Percentiles rank a stretch among this genome's conserved stretches.
Conservation (phyloP, 1,140 invertebrate genomes). For the Neodiprion virginianus region DNA sequence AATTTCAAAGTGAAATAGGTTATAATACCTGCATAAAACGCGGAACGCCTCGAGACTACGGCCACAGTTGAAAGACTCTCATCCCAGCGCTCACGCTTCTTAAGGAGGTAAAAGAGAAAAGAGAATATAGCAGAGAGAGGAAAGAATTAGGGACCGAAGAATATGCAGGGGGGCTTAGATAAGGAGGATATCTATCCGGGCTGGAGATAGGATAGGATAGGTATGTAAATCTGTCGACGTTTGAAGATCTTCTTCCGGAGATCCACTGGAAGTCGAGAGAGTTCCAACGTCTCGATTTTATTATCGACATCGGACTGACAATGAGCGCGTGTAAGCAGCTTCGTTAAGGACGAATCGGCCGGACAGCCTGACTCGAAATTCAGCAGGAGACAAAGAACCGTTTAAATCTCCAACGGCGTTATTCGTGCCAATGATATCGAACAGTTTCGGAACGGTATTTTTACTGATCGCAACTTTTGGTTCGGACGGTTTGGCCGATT, state of each 20-base stretch:
- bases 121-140: neutral
- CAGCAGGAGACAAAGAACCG: no score
- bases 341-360: neutral
- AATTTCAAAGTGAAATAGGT: slow-evolving; percentile 53
- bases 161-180: neutral
- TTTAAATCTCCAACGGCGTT: no score
- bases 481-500: no score
- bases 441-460: no score
- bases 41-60: slow-evolving; percentile 10
- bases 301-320: neutral
- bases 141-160: neutral
- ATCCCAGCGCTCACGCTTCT: neutral
- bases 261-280: neutral
- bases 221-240: neutral
- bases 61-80: neutral
- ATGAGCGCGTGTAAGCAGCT: neutral
- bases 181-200: slow-evolving; percentile 3
- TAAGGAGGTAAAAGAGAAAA: neutral
- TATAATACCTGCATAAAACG: slow-evolving; percentile 51
- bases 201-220: slow-evolving; percentile 7
- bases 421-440: no score
- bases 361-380: no score
- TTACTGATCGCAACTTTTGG: no score
- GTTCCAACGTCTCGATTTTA: neutral
- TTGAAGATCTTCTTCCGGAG: slow-evolving; percentile 2